Base-by-base conservation (phyloP, 1,140 invertebrate species). In the Saccostrea cuccullata region DNA sequence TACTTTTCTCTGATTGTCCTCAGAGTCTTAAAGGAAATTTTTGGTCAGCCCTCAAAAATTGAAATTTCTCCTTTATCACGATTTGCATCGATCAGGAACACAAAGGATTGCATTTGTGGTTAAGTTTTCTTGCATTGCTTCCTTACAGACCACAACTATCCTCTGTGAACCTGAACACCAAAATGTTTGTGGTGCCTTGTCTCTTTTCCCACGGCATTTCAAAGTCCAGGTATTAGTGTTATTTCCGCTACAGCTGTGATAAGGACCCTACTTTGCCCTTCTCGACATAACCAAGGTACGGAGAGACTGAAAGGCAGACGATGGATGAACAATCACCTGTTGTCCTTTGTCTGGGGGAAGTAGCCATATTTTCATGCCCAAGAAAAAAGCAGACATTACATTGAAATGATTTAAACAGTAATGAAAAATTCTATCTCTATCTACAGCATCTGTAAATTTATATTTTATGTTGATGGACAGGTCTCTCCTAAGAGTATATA, bases 301-400 rank as follows among this genome's bases (percentile, higher is more conserved):
- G 1, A 92, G 84, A 20, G 86, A 64, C 30, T 82, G 82, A 36
- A 94, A 36, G 23, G 86, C 55, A 26, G 93, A 94, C 0, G 93
- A 93, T 17, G 93, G 93, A 87, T 94, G 93, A 20, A 93, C 26
- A 67, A 92, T 88, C 2, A 93, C 92, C 23, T 87, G 82, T 36
- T 92, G 91, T 2, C 90, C 70, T 30, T 88, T 87, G 26, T 82
- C 82, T 23, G 89, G 12, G 91, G 85, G 36, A 90, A 67, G 88
- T 94, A 94, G 4, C 93, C 93, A 17, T 91, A n/a, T 89, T 90
- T 23, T 90, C 70, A 88, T 92, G 91, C 8, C 93, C 93, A 0
- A 92, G 87, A 85, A 86, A 94, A 60, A 90, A 89, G 70, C 92
- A 91, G 0, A 94, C 64, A 83, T 92, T 92, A n/a, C 23, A 11